Evolutionary conservation across 2,888 invertebrate species (phyloP).

Genomic region (Steinernema carpocapsae): DNA sequence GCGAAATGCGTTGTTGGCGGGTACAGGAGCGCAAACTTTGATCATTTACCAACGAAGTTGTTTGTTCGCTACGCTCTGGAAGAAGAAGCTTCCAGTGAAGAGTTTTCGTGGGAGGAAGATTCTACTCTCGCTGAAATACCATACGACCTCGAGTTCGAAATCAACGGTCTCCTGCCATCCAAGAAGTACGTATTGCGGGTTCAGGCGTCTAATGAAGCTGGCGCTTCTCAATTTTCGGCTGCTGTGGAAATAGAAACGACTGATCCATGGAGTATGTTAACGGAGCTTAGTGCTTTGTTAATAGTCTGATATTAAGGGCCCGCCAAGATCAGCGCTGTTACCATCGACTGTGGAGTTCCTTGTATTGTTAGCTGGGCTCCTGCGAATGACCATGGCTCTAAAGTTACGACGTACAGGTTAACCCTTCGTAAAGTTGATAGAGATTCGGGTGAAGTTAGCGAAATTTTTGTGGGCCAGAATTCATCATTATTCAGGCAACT

Average conservation of each 20-base stretch:
- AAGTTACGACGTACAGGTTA: constrained; percentile 48
- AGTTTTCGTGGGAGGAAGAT: not conserved
- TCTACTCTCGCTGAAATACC: not conserved
- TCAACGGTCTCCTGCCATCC: not conserved
- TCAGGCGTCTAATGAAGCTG: constrained; percentile 4
- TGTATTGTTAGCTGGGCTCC: constrained; percentile 57
- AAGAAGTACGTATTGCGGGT: not conserved
- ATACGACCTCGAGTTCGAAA: not conserved
- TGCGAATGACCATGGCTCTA: constrained; percentile 59
- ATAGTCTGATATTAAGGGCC: constrained; percentile 47
- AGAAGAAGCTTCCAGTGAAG: not conserved
- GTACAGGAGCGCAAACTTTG: constrained; percentile 41
- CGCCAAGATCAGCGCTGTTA: constrained; percentile 40
- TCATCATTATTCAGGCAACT: too few relatives aligned
- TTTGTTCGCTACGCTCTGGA: not conserved
- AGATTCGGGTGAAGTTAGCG: not conserved
- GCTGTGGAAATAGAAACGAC: not conserved
- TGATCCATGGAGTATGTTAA: constrained; percentile 13
- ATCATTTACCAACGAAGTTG: constrained; percentile 43
- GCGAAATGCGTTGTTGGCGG: constrained; percentile 49
- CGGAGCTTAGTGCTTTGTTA: not conserved
- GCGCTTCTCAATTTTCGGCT: not conserved
- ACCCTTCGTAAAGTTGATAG: constrained; percentile 3
- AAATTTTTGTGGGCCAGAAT: too few relatives aligned
- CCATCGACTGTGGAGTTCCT: constrained; percentile 50